Conservation (phyloP, 2,113 vertebrate species). For the Sarotherodon lohbergeri region DNA sequence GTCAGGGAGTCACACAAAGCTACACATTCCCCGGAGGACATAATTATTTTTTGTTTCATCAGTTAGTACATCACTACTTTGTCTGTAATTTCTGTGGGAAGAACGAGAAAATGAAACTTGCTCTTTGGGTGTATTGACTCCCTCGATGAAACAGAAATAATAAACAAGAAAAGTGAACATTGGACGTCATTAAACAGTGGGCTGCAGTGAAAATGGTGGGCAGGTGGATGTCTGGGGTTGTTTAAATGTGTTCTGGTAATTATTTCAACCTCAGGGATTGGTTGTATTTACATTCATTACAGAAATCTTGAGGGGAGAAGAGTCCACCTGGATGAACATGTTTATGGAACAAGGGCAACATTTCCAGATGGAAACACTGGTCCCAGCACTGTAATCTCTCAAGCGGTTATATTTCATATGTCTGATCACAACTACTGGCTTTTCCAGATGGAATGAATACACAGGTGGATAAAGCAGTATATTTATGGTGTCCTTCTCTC, state of each 20-base stretch:
- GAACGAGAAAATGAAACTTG: neutral
- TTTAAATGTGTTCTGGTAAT: neutral
- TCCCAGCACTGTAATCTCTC: neutral
- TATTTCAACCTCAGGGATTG: neutral
- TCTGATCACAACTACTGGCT: neutral
- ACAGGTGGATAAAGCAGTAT: neutral
- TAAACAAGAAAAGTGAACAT: neutral
- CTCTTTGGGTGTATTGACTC: neutral
- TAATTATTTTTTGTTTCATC: conserved; percentile 14
- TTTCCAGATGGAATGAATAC: neutral
- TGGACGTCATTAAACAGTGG: neutral
- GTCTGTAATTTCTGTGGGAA: neutral
- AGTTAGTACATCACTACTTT: neutral
- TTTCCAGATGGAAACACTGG: neutral
- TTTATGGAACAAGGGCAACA: conserved; percentile 6
- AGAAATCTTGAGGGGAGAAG: neutral
- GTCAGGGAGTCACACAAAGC: neutral
- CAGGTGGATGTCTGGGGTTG: neutral
- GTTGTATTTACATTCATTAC: neutral
- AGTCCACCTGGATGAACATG: conserved; percentile 10
- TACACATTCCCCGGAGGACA: neutral
- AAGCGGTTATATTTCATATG: neutral
- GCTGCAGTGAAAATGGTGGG: too few species aligned
- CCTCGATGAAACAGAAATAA: neutral
- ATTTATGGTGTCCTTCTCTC: neutral